phyloP scores from a whole-genome alignment of 2,113 vertebrate genomes.

The Rattus norvegicus region GRCr8 NC_086022.1:156192001-156192500 shows the following conservation, averaged over 20 bases:
- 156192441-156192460: not conserved
- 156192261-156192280: not conserved
- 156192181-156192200: not conserved
- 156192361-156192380: not conserved
- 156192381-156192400: no score
- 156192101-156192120: slow-evolving; percentile 57
- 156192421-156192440: not conserved
- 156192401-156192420: not conserved
- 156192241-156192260: no score
- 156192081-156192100: slow-evolving; percentile 6
- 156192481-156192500: not conserved
- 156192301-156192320: not conserved
- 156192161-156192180: slow-evolving; percentile 35
- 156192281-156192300: not conserved
- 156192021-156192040: slow-evolving; percentile 40
- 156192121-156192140: not conserved
- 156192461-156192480: not conserved
- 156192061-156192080: not conserved
- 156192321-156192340: not conserved
- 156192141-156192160: slow-evolving; percentile 60
- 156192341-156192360: not conserved
- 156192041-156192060: not conserved
- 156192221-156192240: not conserved
- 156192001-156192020: slow-evolving; percentile 21
- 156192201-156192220: not conserved